phyloP scores from a whole-genome alignment of 2,113 vertebrate species.

The Calidris pugnax region DNA sequence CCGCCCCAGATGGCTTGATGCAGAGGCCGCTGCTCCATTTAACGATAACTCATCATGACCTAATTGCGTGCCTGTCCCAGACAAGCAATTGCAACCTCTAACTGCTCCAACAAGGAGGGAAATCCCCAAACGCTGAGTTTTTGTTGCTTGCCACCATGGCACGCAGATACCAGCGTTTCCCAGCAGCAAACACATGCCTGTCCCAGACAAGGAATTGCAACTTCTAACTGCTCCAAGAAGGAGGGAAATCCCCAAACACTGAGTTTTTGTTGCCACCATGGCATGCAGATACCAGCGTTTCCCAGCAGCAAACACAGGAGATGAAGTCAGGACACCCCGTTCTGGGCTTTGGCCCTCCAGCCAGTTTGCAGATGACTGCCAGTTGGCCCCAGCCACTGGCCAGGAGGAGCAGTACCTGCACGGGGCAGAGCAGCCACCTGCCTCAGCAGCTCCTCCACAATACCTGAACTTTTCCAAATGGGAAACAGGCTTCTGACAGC shows the following conservation, averaged over 20 bases:
- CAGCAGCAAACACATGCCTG: not conserved
- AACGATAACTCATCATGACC: not conserved
- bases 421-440: not conserved
- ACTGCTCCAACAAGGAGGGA: not conserved
- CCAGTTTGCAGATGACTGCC: not conserved
- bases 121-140: not conserved
- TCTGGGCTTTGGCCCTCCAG: not conserved
- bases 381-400: too few species aligned
- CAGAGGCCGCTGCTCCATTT: not conserved
- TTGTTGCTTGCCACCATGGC: too few species aligned
- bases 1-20: not conserved
- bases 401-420: fast-evolving
- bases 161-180: not conserved
- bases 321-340: not conserved
- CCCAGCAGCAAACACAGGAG: not conserved
- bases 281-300: fast-evolving
- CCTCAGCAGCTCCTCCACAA: not conserved
- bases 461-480: not conserved
- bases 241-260: not conserved
- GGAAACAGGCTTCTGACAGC: not conserved
- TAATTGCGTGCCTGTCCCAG: not conserved
- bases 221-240: not conserved
- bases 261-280: too few species aligned
- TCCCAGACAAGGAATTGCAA: not conserved
- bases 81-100: not conserved